phyloP scores from a whole-genome alignment of 53 echinoderm and acorn worm species.

The Stichopus horrens region DNA sequence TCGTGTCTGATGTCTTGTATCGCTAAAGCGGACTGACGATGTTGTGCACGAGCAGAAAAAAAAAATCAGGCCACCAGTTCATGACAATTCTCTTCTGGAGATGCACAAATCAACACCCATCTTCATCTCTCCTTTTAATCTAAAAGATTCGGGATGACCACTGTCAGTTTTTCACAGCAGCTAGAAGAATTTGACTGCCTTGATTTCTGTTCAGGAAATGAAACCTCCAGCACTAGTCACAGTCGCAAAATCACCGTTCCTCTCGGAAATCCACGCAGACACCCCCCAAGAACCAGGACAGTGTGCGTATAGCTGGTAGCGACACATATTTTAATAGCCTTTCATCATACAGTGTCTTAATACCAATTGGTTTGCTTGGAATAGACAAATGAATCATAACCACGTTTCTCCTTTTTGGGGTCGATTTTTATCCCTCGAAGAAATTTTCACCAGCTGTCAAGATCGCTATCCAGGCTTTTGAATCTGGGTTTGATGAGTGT shows the following conservation, averaged over 20 bases:
- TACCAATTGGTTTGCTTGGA: not conserved
- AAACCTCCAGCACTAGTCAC: not conserved
- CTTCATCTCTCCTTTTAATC: too few species aligned
- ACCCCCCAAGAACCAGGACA: not conserved
- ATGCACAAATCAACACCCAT: too few species aligned
- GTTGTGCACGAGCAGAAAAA: too few species aligned
- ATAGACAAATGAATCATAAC: not conserved
- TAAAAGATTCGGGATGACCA: too few species aligned
- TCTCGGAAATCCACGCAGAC: not conserved
- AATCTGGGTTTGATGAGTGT: not conserved
- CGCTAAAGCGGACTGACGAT: too few species aligned
- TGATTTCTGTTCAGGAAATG: not conserved
- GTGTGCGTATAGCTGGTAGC: not conserved
- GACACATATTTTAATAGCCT: not conserved
- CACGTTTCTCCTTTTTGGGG: not conserved
- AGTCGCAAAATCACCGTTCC: not conserved
- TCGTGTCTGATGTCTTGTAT: too few species aligned
- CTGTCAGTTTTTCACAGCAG: too few species aligned
- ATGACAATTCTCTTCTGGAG: too few species aligned
- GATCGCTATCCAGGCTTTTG: not conserved
- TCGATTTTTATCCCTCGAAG: not conserved
- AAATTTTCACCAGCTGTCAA: slow-evolving; percentile 22
- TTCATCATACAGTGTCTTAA: not conserved
- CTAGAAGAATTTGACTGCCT: too few species aligned
- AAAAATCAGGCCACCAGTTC: too few species aligned